Base-by-base conservation (phyloP, 1,140 invertebrate species). In the Frieseomelitta varia region DNA sequence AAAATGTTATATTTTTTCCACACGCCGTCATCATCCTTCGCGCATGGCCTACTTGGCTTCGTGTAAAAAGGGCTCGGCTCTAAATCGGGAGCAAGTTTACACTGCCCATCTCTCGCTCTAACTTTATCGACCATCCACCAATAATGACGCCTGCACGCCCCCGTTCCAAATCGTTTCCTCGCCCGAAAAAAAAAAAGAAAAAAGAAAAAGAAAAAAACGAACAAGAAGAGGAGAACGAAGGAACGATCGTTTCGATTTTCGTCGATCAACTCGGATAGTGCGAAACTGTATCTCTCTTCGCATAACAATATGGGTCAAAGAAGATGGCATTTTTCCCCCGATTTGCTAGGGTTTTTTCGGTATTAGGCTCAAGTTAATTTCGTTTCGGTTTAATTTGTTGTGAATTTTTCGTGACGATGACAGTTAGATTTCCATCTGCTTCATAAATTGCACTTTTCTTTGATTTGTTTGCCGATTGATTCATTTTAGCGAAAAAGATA, bases 31-130 rank as follows among this genome's bases (percentile, higher is more conserved):
- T 71, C 85, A 83, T 89, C 88, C 88, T 78, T 90, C 88, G 85
- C 79, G 83, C 88, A 84, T 83, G 89, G 86, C 88, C 89, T 90
- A 90, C 82, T 90, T 90, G 88, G 86, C 89, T 87, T 85, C 83
- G 86, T 61, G 88, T 90, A 90, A 90, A 90, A 90, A 90, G 89
- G 88, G 89, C 89, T 90, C 88, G 83, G 83, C 88, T 90, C 88
- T 89, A 90, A 90, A 90, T 90, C 86, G 88, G 86, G 89, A 90
- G 79, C 88, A 87, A 87, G 89, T 90, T 90, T 90, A 90, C 83
- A 81, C 67, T 80, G 88, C 65, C 83, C 86, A 90, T 90, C 88
- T 82, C 71, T 83, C 79, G 76, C 79, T 90, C 84, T 82, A 90
- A 85, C 83, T 87, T 84, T 86, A 87, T 87, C 82, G 88, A 69